A percentile compares a stretch with the other conserved stretches of the same genome.
Evolutionary conservation across 2,113 vertebrate species (phyloP).

Genomic region (Empidonax traillii): DNA sequence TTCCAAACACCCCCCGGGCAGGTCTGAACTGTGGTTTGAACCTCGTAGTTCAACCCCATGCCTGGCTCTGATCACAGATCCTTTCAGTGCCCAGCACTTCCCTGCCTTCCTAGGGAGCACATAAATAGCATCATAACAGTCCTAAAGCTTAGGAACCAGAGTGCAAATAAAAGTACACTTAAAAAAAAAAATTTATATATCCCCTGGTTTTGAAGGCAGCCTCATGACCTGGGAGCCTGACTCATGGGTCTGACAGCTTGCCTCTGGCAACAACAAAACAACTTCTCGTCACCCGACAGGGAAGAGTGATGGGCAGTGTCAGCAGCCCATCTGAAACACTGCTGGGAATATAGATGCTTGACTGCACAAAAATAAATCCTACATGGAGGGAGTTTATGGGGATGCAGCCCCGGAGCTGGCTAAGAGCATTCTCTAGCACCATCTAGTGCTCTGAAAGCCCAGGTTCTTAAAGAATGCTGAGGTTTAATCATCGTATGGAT

Average conservation of each 20-base stretch:
- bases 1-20: background rate
- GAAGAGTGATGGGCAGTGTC: background rate
- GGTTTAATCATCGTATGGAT: background rate
- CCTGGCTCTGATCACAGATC: background rate
- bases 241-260: background rate
- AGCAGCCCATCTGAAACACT: background rate
- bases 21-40: background rate
- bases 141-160: background rate
- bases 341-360: background rate
- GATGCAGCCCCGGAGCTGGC: background rate
- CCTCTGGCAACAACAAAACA: background rate
- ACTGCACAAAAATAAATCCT: background rate
- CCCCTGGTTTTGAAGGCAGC: background rate
- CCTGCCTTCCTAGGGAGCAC: background rate
- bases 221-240: background rate
- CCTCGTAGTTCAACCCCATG: background rate
- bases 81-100: background rate
- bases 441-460: conserved; percentile 51
- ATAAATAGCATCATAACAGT: background rate
- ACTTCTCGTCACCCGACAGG: background rate
- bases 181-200: background rate
- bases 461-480: background rate
- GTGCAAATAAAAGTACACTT: background rate
- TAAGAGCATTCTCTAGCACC: conserved; percentile 61
- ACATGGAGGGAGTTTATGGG: background rate